A percentile compares a stretch with the other conserved stretches of the same genome.
Evolutionary conservation across 2,888 invertebrate species (phyloP).

Genomic region (Drosophila multiciliata): DNA sequence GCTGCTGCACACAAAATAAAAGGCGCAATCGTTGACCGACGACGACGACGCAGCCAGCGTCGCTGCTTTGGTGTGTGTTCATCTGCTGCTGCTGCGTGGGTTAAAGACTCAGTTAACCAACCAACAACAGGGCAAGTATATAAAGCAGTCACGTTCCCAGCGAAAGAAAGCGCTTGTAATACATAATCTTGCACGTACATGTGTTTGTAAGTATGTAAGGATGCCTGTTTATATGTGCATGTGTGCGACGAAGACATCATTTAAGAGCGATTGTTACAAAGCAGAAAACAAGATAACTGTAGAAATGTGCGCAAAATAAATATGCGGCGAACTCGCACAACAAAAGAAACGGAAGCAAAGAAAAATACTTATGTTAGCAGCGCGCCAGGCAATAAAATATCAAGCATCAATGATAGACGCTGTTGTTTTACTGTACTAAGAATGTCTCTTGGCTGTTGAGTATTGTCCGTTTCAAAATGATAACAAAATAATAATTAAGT

Average conservation of each 20-base stretch:
- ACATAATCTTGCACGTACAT: slow-evolving; percentile 40
- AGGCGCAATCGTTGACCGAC: slow-evolving; percentile 53
- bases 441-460: neutral
- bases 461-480: neutral
- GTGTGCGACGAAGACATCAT: slow-evolving; percentile 44
- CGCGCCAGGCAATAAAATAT: slow-evolving; percentile 18
- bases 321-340: slow-evolving; percentile 50
- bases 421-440: neutral
- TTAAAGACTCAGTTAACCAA: slow-evolving; percentile 64
- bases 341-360: slow-evolving; percentile 45
- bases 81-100: slow-evolving; percentile 67
- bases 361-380: slow-evolving; percentile 32
- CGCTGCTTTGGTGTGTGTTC: slow-evolving; percentile 40
- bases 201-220: slow-evolving; percentile 10
- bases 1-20: slow-evolving; percentile 65
- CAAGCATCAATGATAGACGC: slow-evolving; percentile 7
- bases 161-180: slow-evolving; percentile 60
- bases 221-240: slow-evolving; percentile 13
- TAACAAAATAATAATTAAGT: neutral
- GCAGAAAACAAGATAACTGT: slow-evolving; percentile 66
- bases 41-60: slow-evolving; percentile 35
- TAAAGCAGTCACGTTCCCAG: slow-evolving; percentile 72
- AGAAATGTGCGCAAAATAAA: slow-evolving; percentile 69
- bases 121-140: slow-evolving; percentile 66
- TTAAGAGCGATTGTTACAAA: slow-evolving; percentile 70